These are phyloP conservation scores for Tiliacea citrago DNA, from an alignment of 2,888 invertebrate genomes.

Conservation along the genomic window DNA sequence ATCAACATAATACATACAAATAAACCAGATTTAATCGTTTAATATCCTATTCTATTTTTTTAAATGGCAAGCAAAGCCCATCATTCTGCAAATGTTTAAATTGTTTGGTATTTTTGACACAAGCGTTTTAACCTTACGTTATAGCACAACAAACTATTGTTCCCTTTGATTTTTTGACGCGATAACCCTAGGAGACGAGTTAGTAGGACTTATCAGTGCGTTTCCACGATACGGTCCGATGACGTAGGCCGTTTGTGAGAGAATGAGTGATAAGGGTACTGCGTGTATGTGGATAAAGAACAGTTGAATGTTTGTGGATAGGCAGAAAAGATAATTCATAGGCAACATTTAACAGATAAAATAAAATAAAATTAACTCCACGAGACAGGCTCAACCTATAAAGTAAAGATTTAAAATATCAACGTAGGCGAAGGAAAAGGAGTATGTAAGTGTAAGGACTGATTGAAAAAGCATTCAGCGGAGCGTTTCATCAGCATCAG, in stretches of 20 bases:
- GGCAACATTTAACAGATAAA: too few relatives aligned
- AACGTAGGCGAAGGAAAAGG: too few relatives aligned
- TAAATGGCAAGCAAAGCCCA: background rate
- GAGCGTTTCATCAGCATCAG: too few relatives aligned
- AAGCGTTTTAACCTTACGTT: background rate
- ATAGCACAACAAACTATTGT: background rate
- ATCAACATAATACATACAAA: background rate
- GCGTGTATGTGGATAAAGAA: conserved; percentile 42
- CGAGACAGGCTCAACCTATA: too few relatives aligned
- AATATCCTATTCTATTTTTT: background rate
- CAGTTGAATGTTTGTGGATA: conserved; percentile 32
- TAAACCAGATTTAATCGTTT: background rate
- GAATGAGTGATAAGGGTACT: conserved; percentile 65
- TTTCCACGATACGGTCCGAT: conserved; percentile 56
- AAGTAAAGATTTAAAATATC: too few relatives aligned
- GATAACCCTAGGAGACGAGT: conserved; percentile 44
- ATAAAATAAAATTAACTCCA: too few relatives aligned
- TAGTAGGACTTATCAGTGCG: conserved; percentile 54
- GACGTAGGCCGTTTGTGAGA: conserved; percentile 54
- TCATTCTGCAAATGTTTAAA: background rate
- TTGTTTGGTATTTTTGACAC: background rate
- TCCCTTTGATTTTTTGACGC: background rate
- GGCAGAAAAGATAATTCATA: background rate
- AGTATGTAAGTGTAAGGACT: too few relatives aligned
- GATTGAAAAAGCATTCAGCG: too few relatives aligned